These are phyloP conservation scores for Clytia hemisphaerica DNA, from an alignment of 30 jellyfish, hydroid and myxozoan species.

Conservation along the genomic window DNA sequence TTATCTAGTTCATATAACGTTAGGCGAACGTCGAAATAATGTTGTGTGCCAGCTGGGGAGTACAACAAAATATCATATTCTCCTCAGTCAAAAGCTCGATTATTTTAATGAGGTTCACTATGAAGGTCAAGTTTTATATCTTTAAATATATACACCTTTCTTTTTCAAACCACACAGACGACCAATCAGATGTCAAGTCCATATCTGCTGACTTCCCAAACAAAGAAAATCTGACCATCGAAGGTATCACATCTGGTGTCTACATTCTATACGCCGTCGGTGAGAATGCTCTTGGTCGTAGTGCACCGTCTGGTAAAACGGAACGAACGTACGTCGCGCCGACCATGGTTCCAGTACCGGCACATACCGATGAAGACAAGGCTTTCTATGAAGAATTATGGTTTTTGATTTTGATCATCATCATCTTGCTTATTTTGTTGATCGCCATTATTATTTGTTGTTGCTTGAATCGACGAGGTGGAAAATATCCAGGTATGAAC, in stretches of 20 bases:
- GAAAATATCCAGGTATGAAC: constrained; percentile 27
- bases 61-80: too few relatives aligned
- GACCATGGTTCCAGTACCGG: background rate
- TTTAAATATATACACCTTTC: background rate
- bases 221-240: background rate
- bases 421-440: constrained; percentile 1
- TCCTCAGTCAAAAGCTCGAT: too few relatives aligned
- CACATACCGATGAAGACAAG: background rate
- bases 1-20: too few relatives aligned
- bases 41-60: too few relatives aligned
- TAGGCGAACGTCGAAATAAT: too few relatives aligned
- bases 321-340: constrained; percentile 1
- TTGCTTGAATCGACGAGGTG: constrained; percentile 10
- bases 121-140: background rate
- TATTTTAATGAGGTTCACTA: too few relatives aligned
- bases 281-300: constrained; percentile 11
- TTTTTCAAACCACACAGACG: constrained; percentile 9
- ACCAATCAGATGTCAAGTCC: background rate
- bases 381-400: constrained; percentile 17
- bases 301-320: constrained; percentile 5
- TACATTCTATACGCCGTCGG: constrained; percentile 10
- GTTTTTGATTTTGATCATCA: constrained; percentile 8
- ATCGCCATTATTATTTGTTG: background rate
- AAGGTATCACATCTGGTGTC: background rate
- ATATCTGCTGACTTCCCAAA: background rate